Evolutionary conservation across 64 coral and sea anemone genomes (phyloP), one percentile per base, ranked within the genome.

Genomic region (Pocillopora damicornis): DNA sequence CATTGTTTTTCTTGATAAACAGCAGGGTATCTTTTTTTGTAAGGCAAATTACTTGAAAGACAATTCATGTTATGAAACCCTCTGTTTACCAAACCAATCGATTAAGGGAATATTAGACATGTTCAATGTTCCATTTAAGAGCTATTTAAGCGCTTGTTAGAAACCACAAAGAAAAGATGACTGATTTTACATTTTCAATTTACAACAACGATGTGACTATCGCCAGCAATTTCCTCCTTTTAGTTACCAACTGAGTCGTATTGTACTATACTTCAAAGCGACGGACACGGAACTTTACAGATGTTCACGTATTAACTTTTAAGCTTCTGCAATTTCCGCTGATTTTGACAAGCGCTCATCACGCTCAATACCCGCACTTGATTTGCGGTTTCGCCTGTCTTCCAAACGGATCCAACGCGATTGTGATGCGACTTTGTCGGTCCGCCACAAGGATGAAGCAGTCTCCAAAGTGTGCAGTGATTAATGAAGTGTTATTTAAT

Each of bases 271-370:
- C 35, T 36, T 35, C 13, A 64, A 62, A 61, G 36, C 20, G 79
- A 14, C 26, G 9, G 60, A 83, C 34, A 34, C 61, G 35, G 60
- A 1, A 35, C 15, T 35, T 9, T 13, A 35, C 11, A 15, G 14
- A 83, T 18, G 16, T 68, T 72, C 1, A 20, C 9, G 11, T 26
- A 10, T 85, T 85, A 26, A 42, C 35, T 14, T 66, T 35, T 38
- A 73, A 57, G 22, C 81, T 63, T 57, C 38, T 71, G 9, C 6
- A 37, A 66, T 56, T 83, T 83, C 80, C 80, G 61, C 62, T 62
- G 67, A 51, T 7, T 85, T 85, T 85, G 81, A 72, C 65, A 71
- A 66, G 61, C 71, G 81, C 72, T 83, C 35, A 83, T 15, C 61
- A 83, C 66, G 30, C n/a, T 35, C 15, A 67, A 67, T 83, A 45